Base-by-base conservation (phyloP, 2,797 vertebrate species). In the Rousettus madagascariensis region DNA sequence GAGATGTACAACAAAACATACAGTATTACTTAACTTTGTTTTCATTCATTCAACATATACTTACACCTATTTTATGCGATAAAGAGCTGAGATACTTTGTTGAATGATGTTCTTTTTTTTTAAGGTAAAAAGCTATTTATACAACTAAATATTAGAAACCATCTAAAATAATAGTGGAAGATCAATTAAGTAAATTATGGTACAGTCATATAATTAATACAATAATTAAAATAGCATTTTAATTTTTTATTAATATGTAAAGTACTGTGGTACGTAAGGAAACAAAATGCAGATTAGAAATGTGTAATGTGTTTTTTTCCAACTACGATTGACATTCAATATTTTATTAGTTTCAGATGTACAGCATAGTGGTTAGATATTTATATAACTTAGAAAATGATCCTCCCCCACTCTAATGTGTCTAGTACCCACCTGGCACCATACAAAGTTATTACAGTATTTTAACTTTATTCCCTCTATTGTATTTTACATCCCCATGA, bases 141-240 rank as follows among this genome's bases (percentile, higher is more conserved):
- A 59, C 11, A 78, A 4, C 5, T 51, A 94, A 84, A 86, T 95
- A 66, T 26, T 71, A 41, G 38, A 68, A 96, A 66, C 3, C 4
- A 89, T 86, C 53, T 83, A 95, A 95, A 84, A 78, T 72, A 92
- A 75, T 17, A 66, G 17, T n/a, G 80, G 43, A 78, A 63, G 92
- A 66, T 82, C 6, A 57, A 41, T 66, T 38, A 77, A 78, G 33
- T 41, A 94, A 77, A 66, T 85, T 90, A 94, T 12, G 22, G 3
- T 30, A 2, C 36, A 8, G 1, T 17, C 26, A 90, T 72, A 41
- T 75, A 90, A 80, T 90, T 90, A 90, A 65, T 26, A 63, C 0
- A 79, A 4, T 36, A 69, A 65, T 91, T 90, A 74, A 95, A 90
- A 90, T 41, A 65, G 3, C 46, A 93, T 65, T 79, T 93, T 49